A percentile compares a stretch with the other conserved stretches of the same genome.
phyloP scores from a whole-genome alignment of 2,888 invertebrate species.

The Sclerodermus sp. region DNA sequence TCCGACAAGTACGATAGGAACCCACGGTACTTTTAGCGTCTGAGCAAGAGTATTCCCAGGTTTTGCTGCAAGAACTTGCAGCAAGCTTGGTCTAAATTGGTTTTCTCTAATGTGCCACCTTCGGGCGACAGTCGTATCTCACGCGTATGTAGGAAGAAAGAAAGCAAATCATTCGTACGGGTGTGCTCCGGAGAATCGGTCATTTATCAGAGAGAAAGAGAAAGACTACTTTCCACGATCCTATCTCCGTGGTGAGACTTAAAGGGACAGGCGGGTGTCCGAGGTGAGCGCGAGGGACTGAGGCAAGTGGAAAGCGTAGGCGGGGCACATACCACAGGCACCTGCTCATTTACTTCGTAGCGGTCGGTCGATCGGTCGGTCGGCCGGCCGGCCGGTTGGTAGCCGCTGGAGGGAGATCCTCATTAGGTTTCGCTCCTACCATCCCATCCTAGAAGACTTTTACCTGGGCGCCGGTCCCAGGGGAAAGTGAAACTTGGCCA shows the following conservation, averaged over 20 bases:
- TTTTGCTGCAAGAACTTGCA: too few species aligned
- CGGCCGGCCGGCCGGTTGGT: constrained; percentile 17
- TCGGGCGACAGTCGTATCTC: too few species aligned
- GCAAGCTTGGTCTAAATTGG: too few species aligned
- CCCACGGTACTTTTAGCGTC: too few species aligned
- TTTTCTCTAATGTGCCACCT: too few species aligned
- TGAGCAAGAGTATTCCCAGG: too few species aligned
- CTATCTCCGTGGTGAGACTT: constrained; percentile 10
- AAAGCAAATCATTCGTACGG: constrained; percentile 24
- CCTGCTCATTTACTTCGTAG: constrained; percentile 48
- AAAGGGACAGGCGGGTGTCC: constrained; percentile 4
- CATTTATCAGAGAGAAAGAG: constrained; percentile 14
- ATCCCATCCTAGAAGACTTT: constrained; percentile 10
- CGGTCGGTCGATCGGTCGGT: constrained; percentile 16
- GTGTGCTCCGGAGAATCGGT: constrained; percentile 13
- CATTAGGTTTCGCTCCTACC: constrained; percentile 42
- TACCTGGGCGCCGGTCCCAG: too few species aligned
- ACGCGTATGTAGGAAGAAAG: not conserved
- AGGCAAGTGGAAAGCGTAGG: constrained; percentile 46
- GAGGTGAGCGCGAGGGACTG: constrained; percentile 6
- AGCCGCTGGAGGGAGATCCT: constrained; percentile 34
- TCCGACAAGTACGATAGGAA: too few species aligned
- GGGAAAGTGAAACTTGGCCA: too few species aligned
- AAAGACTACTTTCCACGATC: constrained; percentile 27
- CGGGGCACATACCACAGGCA: constrained; percentile 52